Base-by-base conservation (phyloP, 2,113 vertebrate genomes). In the Zapornia atra region DNA sequence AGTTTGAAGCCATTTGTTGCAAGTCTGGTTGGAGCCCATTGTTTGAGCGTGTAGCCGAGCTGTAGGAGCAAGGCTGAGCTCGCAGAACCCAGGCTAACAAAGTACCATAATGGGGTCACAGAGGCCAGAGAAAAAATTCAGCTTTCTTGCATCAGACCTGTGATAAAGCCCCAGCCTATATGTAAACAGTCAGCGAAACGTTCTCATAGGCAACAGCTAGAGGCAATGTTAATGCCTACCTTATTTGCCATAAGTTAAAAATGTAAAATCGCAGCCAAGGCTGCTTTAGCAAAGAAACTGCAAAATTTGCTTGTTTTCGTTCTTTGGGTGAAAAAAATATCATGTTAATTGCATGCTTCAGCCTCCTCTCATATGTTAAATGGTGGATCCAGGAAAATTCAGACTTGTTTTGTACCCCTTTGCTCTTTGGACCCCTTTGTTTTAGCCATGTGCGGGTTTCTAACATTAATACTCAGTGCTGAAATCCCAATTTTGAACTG, bases 61-160 rank as follows among this genome's bases (percentile, higher is more conserved):
- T 82, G 88, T 38, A 92, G 94, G 88, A 95, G 89, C 44, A 77
- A 94, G 97, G 93, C 82, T 92, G 84, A 96, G 94, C 92, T 97
- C 53, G 36, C 90, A 95, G 92, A 98, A 94, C 83, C 36, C 54
- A 93, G 36, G 71, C 71, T 92, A 93, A 94, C 90, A 90, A 96
- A 96, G 81, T 89, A 92, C 88, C 80, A 84, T 94, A 96, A 96
- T 88, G 91, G 90, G 71, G 71, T 96, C 80, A 97, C 93, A 72
- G 95, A 89, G 97, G 91, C 61, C 86, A 95, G 66, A 71, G 93
- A 92, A 92, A 95, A 95, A 94, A 93, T 77, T 82, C 72, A 95
- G 88, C 97, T 97, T 97, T 97, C 84, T 97, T 97, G 79, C 94
- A 97, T 97, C 85, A 98, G 91, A 97, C 90, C 92, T 88, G 88